Evolutionary conservation across 2,113 vertebrate genomes (phyloP), one percentile per base, ranked within the genome.

Genomic region (Microcebus jonahi): DNA sequence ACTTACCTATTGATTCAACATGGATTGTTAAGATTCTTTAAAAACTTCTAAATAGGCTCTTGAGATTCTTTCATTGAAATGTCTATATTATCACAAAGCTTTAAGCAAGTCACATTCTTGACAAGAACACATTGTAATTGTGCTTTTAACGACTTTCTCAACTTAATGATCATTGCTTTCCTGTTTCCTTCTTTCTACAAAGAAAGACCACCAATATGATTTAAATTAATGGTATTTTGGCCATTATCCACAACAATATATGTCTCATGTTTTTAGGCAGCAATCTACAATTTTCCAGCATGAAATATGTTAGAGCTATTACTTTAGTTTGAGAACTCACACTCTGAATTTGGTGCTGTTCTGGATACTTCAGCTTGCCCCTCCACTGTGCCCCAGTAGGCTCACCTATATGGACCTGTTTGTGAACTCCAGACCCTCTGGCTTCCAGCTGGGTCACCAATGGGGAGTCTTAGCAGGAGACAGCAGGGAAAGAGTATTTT

Each of bases 91-190:
- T 61, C 50, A 83, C 34, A 91, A 68, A 90, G 67, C n/a, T 34
- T 92, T 14, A 68, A 90, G 20, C 68, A 93, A 91, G 61, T 73
- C 79, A 42, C 8, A 79, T 3, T 90, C 29, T 86, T 91, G 34
- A 91, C 18, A 84, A 89, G 21, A 91, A 76, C 3, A 95, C 91
- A 55, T 81, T 71, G 27, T 48, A 87, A 42, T 87, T 93, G 23
- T 25, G 77, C 23, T 57, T 90, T 63, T 45, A 96, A 77, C 67
- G 55, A 71, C 13, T 59, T 84, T 36, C 67, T 82, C 20, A 65
- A 76, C 5, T 84, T 80, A 34, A 45, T 83, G 17, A 45, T 39
- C 42, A 75, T n/a, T 45, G 3, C 53, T 82, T 48, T 71, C 11
- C 42, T 42, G 39, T 87, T 15, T 20, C 63, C 59, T 77, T 71